Evolutionary conservation across 1,140 invertebrate genomes (phyloP), one percentile per base, ranked within the genome.

Genomic region (Pachypsylla venusta): DNA sequence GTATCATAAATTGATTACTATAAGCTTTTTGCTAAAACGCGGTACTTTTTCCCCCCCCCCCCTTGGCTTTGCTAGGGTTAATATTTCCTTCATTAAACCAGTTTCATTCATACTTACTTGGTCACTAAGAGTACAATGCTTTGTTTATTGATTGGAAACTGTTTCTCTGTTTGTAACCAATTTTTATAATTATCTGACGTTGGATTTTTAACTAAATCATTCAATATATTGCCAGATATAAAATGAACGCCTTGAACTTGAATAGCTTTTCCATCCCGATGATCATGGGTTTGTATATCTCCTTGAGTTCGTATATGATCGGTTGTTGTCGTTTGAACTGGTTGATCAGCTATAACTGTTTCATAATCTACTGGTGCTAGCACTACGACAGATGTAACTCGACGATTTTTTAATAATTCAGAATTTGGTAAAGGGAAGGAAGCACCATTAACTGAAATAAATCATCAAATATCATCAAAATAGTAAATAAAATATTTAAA

Each of bases 401-500:
- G 81, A 64, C 82, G 81, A 28, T 82, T 84, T 64, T 77, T 77
- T 10, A 89, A 68, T 65, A 84, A 81, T 1, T 80, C 76, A 20
- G 80, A 81, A 66, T 87, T 82, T 2, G 86, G 85, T 27, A 89
- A 77, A 7, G 87, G 86, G 66, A 89, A 89, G 56, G 85, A 81
- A n/a, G 84, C 80, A 0, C 86, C 86, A 63, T 79, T 87, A 25
- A 89, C 82, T 48, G n/a, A 22, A 48, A 22, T n/a, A 48, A n/a
- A 48, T 35, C n/a, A n/a, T n/a, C n/a, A n/a, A n/a, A n/a, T n/a
- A n/a, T n/a, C n/a, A n/a, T n/a, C n/a, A n/a, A n/a, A n/a, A n/a
- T n/a, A n/a, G n/a, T n/a, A n/a, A n/a, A n/a, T n/a, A n/a, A n/a
- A n/a, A n/a, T n/a, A n/a, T n/a, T n/a, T n/a, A n/a, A n/a, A n/a